Evolutionary conservation across 2,888 invertebrate species (phyloP).

Genomic region (Cataglyphis livida): DNA sequence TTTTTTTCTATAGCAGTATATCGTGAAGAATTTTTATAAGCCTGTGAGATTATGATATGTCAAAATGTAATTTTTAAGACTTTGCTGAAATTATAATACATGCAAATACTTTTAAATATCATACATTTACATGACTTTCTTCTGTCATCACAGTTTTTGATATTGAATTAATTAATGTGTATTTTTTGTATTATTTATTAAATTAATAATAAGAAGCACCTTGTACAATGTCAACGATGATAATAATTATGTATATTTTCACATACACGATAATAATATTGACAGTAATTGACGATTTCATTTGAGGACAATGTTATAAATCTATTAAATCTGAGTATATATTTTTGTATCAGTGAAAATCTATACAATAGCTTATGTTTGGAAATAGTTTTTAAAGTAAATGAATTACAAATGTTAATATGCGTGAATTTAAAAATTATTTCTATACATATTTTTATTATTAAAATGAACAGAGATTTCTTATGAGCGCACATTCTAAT

Average conservation of each 20-base stretch:
- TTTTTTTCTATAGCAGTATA: background rate
- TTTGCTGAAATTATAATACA: constrained; percentile 11
- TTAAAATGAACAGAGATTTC: constrained; percentile 13
- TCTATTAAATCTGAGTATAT: background rate
- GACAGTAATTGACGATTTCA: constrained; percentile 9
- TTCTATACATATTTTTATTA: constrained; percentile 13
- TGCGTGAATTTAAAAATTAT: constrained; percentile 13
- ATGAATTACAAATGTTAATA: constrained; percentile 19
- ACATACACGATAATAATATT: background rate
- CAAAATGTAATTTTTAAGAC: constrained; percentile 25
- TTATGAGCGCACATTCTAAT: constrained; percentile 39
- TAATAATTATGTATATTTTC: background rate
- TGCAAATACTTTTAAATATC: constrained; percentile 25
- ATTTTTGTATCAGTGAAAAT: constrained; percentile 25
- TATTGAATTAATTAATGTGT: constrained; percentile 19
- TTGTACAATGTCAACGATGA: constrained; percentile 9
- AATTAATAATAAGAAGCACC: constrained; percentile 3
- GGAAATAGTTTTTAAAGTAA: constrained; percentile 14
- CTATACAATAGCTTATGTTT: background rate
- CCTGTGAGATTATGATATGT: constrained; percentile 43
- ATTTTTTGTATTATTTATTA: background rate
- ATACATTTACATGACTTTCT: constrained; percentile 5
- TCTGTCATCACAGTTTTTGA: constrained; percentile 38
- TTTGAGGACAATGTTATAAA: constrained; percentile 10
- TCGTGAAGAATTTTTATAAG: constrained; percentile 15